Evolutionary conservation across 2,113 vertebrate species (phyloP), one percentile per base, ranked within the genome.

Genomic region (Centropus unirufus): DNA sequence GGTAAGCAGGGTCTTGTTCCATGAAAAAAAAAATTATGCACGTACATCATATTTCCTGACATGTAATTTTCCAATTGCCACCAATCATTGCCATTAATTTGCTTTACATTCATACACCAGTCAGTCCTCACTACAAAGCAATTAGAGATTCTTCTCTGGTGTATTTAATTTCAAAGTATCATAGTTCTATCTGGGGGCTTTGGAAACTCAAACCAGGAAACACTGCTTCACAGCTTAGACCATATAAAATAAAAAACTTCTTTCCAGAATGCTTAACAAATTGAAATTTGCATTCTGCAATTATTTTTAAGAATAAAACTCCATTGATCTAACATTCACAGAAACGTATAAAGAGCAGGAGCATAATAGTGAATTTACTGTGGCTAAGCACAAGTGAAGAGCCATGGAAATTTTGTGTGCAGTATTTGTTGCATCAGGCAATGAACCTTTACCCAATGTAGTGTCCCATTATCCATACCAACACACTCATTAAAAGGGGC

Each of bases 361-460:
- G 75, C 44, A 61, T 1, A 94, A 75, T 47, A 89, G 85, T 84
- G 91, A 90, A 94, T 89, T 90, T 79, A 27, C 59, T 75, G 79
- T 67, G 47, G 47, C 47, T 95, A 82, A 90, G 70, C 44, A 93
- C 66, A 40, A 80, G 66, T 34, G 74, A 75, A 76, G 15, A 20
- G 42, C 66, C 29, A 57, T 59, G 55, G 79, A 90, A 86, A 96
- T 92, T 91, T 67, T 94, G 82, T 22, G 6, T 70, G 64, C 69
- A 94, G 79, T 47, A 92, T 94, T 95, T 95, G 92, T 87, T 92
- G 90, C 92, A 70, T 93, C 93, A 93, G 88, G 93, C 94, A 96
- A 91, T 49, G 83, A 96, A 91, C 87, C 51, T 88, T 96, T 94
- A 96, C 88, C 85, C 88, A 77, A 47, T 44, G 57, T 7, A 61